Conservation (phyloP, 1,140 invertebrate species). For the Araneus ventricosus region DNA sequence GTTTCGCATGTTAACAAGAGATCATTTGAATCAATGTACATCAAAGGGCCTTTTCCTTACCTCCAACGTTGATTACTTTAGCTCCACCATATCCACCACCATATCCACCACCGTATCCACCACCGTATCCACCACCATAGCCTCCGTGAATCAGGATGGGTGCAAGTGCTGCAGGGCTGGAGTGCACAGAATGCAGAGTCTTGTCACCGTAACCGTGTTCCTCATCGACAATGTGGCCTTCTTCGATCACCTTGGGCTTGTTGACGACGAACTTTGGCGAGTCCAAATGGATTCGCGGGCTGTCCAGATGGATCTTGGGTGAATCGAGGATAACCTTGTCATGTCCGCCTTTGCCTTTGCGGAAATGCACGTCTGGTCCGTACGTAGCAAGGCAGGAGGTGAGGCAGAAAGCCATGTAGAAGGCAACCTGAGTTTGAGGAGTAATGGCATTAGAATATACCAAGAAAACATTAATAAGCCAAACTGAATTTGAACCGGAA, state of each 20-base stretch:
- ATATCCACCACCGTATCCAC: neutral
- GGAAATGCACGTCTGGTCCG: neutral
- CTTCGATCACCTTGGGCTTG: neutral
- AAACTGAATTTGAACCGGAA: too few relatives aligned
- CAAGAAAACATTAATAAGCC: too few relatives aligned
- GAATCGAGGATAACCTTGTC: neutral
- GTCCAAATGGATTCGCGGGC: slow-evolving; percentile 44
- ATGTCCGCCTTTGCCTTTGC: neutral
- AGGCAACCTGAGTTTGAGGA: neutral
- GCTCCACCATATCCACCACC: slow-evolving; percentile 7
- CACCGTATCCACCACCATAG: slow-evolving; percentile 6
- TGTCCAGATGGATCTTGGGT: slow-evolving; percentile 25
- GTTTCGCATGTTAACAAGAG: too few relatives aligned
- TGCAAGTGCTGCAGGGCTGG: neutral
- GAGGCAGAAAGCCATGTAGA: neutral
- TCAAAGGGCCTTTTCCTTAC: neutral
- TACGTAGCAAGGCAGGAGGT: slow-evolving; percentile 45
- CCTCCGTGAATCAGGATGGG: slow-evolving; percentile 22
- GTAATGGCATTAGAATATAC: too few relatives aligned
- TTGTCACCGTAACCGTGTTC: neutral
- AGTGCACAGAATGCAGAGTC: neutral
- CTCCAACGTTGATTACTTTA: slow-evolving; percentile 17
- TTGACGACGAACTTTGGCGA: slow-evolving; percentile 31
- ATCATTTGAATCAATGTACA: neutral
- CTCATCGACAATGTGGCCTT: neutral